Evolutionary conservation across 2,888 invertebrate species (phyloP).

Genomic region (Sclerodermus sp.): DNA sequence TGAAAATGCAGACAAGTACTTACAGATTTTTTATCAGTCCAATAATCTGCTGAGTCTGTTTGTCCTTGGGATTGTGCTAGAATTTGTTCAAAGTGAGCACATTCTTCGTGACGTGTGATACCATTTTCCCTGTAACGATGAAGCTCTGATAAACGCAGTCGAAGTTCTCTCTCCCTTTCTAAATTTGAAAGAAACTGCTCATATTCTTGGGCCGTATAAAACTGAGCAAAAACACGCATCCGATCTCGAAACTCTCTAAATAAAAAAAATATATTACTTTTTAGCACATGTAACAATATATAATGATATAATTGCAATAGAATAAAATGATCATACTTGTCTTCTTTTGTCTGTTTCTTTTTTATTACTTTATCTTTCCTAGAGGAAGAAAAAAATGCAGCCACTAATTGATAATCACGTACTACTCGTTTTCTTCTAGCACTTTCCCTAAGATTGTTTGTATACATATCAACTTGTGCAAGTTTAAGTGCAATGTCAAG

Average conservation of each 20-base stretch:
- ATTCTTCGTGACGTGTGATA: conserved; percentile 79
- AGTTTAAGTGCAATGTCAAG: conserved; percentile 87
- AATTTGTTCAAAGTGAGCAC: conserved; percentile 83
- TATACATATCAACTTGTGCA: conserved; percentile 91
- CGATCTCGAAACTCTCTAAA: conserved; percentile 79
- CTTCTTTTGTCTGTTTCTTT: conserved; percentile 75
- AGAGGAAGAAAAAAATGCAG: conserved; percentile 75
- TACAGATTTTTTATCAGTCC: conserved; percentile 70
- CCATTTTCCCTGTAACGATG: conserved; percentile 85
- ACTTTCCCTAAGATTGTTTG: conserved; percentile 78
- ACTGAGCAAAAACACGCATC: conserved; percentile 83
- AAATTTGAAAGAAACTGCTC: conserved; percentile 76
- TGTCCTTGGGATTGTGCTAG: conserved; percentile 67
- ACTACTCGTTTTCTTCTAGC: conserved; percentile 87
- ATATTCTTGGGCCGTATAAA: conserved; percentile 84
- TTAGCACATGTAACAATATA: conserved; percentile 4
- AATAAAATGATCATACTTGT: conserved; percentile 66
- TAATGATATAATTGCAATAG: too few species aligned
- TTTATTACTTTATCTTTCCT: conserved; percentile 62
- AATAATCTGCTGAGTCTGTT: conserved; percentile 61
- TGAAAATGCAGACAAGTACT: conserved; percentile 47
- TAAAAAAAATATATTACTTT: conserved; percentile 14
- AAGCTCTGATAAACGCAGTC: conserved; percentile 79
- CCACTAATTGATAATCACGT: conserved; percentile 86
- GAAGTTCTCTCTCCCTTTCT: conserved; percentile 82